Evolutionary conservation across 92 coral and sea anemone species (phyloP).

Genomic region (Heliopora coerulea): DNA sequence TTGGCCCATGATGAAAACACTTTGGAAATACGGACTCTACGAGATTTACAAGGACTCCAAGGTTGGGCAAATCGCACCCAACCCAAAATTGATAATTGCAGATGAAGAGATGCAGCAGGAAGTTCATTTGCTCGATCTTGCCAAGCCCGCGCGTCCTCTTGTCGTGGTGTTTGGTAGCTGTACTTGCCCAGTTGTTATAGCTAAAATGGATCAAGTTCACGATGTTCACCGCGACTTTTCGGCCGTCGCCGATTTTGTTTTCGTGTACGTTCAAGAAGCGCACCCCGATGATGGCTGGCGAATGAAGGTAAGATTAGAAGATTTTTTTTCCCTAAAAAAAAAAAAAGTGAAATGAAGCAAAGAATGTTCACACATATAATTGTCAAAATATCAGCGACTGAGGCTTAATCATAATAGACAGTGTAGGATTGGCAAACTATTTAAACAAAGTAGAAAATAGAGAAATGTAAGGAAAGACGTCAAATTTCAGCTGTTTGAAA

Average conservation of each 20-base stretch:
- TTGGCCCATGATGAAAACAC: conserved; percentile 62
- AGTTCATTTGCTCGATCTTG: conserved; percentile 68
- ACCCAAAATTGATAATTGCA: conserved; percentile 57
- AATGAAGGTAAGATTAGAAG: conserved; percentile 71
- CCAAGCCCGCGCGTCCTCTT: conserved; percentile 68
- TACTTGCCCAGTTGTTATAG: conserved; percentile 83
- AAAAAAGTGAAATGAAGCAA: no score
- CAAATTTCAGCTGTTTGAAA: no score
- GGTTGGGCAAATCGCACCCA: conserved; percentile 54
- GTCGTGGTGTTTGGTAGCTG: conserved; percentile 87
- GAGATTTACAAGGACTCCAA: conserved; percentile 55
- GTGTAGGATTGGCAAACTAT: no score
- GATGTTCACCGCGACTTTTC: conserved; percentile 63
- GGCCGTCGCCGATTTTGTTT: conserved; percentile 72
- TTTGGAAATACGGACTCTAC: conserved; percentile 26
- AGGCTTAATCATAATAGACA: no score
- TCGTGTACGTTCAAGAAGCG: conserved; percentile 78
- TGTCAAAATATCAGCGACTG: no score
- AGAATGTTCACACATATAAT: no score
- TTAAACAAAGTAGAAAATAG: no score
- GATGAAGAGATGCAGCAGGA: conserved; percentile 43
- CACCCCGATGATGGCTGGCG: conserved; percentile 91
- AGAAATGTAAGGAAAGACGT: no score
- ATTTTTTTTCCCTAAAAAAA: no score
- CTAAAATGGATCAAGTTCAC: conserved; percentile 59